Base-by-base conservation (phyloP, 1,140 invertebrate genomes). In the Zaprionus taronus region DNA sequence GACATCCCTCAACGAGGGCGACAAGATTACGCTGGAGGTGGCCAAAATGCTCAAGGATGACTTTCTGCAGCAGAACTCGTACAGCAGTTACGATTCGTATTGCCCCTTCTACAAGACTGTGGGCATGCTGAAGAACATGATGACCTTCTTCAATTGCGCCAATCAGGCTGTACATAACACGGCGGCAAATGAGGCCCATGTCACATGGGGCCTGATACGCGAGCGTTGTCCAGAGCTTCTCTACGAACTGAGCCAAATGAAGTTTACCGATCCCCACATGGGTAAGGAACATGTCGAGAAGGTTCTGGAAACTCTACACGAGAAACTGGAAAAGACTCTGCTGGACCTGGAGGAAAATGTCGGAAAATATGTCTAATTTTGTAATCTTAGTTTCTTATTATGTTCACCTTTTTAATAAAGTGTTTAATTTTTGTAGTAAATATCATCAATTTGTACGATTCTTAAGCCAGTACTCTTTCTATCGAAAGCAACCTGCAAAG, bases 1-100 rank as follows among this genome's bases (percentile, higher is more conserved):
- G 93, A 95, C 95, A 3, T 97, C 97, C 2, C 92, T 98, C 0
- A 90, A 83, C 26, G 91, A 92, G 58, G 12, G 53, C 4, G 91
- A 92, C 34, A 92, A 92, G 55, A 87, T 92, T 0, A 91, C 85
- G 1, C 76, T 92, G 15, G 91, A 92, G 75, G 85, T 87, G 38
- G 91, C 91, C 24, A 79, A 83, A 41, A 78, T 92, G 70, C 61
- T 92, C 14, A 92, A 92, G 72, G 91, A 92, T 20, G 91, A 92
- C 51, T 92, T 92, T 17, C 67, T 92, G 44, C 91, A 92, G 41
- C 91, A 92, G 58, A 92, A 92, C 65, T 92, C 91, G 5, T 92
- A 92, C 57, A 84, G 80, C 1, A 2, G 12, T 3, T 92, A 92
- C 58, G 91, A 92, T 34, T 74, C 72, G 41, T 90, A 34, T 58